phyloP scores from a whole-genome alignment of 1,140 invertebrate genomes.

The Babylonia areolata region DNA sequence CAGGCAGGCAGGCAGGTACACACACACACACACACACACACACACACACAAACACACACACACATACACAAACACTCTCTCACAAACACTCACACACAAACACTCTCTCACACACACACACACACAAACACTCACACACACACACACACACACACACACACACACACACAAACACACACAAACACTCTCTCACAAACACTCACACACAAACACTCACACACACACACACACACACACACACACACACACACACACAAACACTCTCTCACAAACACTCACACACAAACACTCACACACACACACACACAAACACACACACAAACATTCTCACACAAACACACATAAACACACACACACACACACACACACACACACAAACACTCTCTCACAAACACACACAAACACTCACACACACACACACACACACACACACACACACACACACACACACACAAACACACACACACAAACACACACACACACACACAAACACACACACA shows the following conservation, averaged over 20 bases:
- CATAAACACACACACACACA: too few relatives aligned
- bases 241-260: not conserved
- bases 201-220: not conserved
- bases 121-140: slow-evolving; percentile 24
- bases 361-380: too few relatives aligned
- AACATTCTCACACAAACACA: not conserved
- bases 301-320: slow-evolving; percentile 27
- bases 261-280: not conserved
- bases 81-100: too few relatives aligned
- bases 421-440: slow-evolving; percentile 3
- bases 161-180: not conserved
- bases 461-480: not conserved
- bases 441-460: slow-evolving; percentile 27
- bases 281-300: not conserved
- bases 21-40: too few relatives aligned
- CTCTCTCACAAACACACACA: not conserved
- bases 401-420: not conserved
- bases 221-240: not conserved
- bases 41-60: too few relatives aligned
- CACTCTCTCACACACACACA: not conserved
- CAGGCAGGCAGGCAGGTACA: too few relatives aligned
- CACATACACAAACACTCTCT: too few relatives aligned
- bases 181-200: not conserved
- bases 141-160: not conserved
- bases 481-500: not conserved